phyloP scores from a whole-genome alignment of 2,113 vertebrate species.

The Eonycteris spelaea region DNA sequence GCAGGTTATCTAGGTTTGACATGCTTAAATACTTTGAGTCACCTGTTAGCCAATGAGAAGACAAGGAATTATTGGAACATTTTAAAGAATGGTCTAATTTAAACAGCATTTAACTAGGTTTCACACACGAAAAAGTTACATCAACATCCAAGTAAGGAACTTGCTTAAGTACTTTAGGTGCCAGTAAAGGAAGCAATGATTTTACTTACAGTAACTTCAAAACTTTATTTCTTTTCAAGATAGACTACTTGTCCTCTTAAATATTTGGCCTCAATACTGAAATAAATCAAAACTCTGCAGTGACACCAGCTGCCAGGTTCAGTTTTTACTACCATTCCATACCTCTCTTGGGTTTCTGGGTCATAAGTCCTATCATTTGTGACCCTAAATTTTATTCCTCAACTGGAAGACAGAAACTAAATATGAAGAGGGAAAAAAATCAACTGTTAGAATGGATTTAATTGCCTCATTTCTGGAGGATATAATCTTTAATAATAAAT shows the following conservation, averaged over 20 bases:
- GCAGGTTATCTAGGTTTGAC: not conserved
- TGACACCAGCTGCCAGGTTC: not conserved
- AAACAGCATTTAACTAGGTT: not conserved
- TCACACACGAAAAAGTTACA: not conserved
- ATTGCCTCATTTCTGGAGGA: not conserved
- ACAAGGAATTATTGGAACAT: not conserved
- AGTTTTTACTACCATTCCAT: not conserved
- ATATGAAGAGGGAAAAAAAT: not conserved
- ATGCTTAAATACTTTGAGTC: not conserved
- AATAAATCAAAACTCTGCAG: not conserved
- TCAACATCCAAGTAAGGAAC: not conserved
- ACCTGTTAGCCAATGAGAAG: not conserved
- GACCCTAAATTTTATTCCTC: not conserved
- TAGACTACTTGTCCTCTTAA: not conserved
- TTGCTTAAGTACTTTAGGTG: not conserved
- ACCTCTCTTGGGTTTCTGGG: not conserved
- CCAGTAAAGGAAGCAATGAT: not conserved
- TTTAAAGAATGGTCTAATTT: not conserved
- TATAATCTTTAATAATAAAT: not conserved
- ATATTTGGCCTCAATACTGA: not conserved
- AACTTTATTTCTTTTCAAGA: not conserved
- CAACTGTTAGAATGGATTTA: not conserved
- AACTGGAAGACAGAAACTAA: not conserved
- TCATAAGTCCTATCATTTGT: not conserved
- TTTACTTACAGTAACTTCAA: not conserved